Conservation (phyloP, 1,140 invertebrate species). For the Drosophila pallidifrons region DNA sequence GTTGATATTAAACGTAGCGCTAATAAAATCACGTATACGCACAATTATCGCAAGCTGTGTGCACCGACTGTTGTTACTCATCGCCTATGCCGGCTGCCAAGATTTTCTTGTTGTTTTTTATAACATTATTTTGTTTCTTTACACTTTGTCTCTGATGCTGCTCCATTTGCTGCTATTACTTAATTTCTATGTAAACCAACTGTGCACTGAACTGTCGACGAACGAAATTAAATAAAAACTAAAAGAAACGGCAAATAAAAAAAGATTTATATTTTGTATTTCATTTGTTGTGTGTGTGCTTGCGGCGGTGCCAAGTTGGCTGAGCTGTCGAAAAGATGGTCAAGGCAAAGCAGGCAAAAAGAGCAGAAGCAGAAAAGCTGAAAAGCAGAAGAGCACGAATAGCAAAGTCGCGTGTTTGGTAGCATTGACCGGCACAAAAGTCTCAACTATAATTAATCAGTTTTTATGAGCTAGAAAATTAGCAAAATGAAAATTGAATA, state of each 20-base stretch:
- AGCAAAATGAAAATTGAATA: conserved; percentile 48
- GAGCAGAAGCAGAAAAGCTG: conserved; percentile 7
- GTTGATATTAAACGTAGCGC: neutral
- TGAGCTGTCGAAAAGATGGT: conserved; percentile 51
- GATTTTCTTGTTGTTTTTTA: conserved; percentile 2
- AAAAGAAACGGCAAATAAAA: conserved; percentile 7
- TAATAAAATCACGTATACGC: conserved; percentile 8
- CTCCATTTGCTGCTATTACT: conserved; percentile 66
- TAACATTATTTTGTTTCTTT: neutral
- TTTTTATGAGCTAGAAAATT: conserved; percentile 69
- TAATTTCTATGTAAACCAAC: conserved; percentile 50
- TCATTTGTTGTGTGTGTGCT: conserved; percentile 34
- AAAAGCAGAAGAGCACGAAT: conserved; percentile 11
- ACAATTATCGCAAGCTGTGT: conserved; percentile 51
- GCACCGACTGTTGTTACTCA: conserved; percentile 61
- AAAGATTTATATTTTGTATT: conserved; percentile 46
- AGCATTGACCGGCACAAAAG: conserved; percentile 65
- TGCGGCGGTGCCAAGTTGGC: conserved; percentile 62
- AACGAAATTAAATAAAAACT: conserved; percentile 16
- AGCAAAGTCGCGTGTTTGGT: conserved; percentile 62
- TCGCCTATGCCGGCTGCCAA: conserved; percentile 54
- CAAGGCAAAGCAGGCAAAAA: conserved; percentile 41
- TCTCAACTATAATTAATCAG: conserved; percentile 70
- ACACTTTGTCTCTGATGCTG: conserved; percentile 28
- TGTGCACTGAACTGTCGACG: conserved; percentile 65